These are phyloP conservation scores for Procapra przewalskii DNA, from an alignment of 2,113 vertebrate genomes.

Conservation along the genomic window DNA sequence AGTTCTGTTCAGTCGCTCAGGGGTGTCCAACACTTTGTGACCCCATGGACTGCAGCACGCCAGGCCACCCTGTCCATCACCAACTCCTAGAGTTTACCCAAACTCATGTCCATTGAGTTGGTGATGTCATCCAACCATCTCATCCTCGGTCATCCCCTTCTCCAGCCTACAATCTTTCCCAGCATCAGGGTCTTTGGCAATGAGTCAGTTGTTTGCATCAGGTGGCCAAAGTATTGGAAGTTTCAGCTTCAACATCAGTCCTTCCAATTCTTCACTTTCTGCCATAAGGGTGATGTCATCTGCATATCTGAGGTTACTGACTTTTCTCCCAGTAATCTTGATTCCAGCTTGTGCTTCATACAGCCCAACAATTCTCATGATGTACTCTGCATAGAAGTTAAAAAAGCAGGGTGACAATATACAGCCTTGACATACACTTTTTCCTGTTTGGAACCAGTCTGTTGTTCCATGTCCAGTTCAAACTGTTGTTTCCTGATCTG, in stretches of 20 bases:
- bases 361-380: background rate
- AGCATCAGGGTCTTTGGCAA: background rate
- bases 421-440: background rate
- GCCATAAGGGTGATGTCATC: background rate
- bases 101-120: no score
- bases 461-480: background rate
- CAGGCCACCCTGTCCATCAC: no score
- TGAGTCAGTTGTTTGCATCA: background rate
- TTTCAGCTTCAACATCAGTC: background rate
- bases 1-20: background rate
- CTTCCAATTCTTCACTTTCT: background rate
- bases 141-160: accelerated
- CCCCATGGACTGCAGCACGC: no score
- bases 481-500: background rate
- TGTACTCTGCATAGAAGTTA: background rate
- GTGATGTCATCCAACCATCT: no score
- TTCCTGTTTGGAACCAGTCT: background rate
- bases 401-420: background rate
- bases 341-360: background rate
- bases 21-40: no score
- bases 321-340: background rate
- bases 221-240: background rate
- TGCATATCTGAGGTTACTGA: background rate
- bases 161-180: background rate
- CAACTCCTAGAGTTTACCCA: no score